phyloP scores from a whole-genome alignment of 53 echinoderm and acorn worm species.

The Echinometra lucunter region DNA sequence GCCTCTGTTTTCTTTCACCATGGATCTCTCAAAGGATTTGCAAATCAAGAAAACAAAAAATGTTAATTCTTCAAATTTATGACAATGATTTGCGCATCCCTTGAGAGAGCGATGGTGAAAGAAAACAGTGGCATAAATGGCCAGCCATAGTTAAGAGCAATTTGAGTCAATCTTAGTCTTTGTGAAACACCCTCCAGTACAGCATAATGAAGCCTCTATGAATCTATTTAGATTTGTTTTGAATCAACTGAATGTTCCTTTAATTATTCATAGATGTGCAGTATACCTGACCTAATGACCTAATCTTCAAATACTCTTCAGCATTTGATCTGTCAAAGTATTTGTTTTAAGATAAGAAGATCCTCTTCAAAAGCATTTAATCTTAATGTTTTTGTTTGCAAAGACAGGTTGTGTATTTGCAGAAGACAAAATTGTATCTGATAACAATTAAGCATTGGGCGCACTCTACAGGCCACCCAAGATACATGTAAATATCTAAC shows the following conservation, averaged over 20 bases:
- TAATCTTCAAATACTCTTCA: background rate
- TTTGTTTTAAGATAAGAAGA: background rate
- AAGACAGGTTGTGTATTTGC: background rate
- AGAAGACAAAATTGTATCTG: background rate
- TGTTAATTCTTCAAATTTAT: too few relatives aligned
- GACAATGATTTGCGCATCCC: too few relatives aligned
- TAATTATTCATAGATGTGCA: background rate
- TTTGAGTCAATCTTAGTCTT: too few relatives aligned
- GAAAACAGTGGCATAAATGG: too few relatives aligned
- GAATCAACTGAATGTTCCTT: background rate
- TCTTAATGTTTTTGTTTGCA: background rate
- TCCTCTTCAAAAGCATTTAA: slow-evolving; percentile 26
- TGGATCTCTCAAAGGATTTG: too few relatives aligned
- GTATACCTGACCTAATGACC: background rate
- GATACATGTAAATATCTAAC: background rate
- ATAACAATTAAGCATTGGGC: background rate
- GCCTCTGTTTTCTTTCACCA: too few relatives aligned
- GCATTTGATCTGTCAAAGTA: background rate
- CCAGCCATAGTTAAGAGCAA: too few relatives aligned
- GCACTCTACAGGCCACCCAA: too few relatives aligned
- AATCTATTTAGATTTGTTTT: background rate
- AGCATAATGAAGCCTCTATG: background rate
- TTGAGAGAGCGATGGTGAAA: too few relatives aligned
- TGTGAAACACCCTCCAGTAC: too few relatives aligned
- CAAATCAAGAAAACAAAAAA: too few relatives aligned